These are phyloP conservation scores for Galagoides demidoff DNA, from an alignment of 2,797 vertebrate genomes.

Conservation along the genomic window DNA sequence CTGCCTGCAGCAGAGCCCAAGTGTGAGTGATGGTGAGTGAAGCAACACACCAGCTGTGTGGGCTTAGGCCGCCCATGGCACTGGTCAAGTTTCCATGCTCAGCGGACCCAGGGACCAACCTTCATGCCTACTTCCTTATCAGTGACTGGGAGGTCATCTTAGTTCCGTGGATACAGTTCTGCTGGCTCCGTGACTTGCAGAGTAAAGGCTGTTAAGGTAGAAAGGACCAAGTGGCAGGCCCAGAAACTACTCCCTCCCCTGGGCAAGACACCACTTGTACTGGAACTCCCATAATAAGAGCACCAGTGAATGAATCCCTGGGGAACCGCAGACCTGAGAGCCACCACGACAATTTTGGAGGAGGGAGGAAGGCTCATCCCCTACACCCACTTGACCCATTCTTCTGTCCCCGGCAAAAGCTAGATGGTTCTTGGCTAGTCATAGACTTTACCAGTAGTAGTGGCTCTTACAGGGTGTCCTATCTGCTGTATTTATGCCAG, in stretches of 20 bases:
- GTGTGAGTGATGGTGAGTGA: rapidly evolving
- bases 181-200: neutral
- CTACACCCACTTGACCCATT: rapidly evolving
- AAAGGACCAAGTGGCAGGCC: rapidly evolving
- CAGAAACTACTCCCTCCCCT: rapidly evolving
- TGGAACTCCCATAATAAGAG: rapidly evolving
- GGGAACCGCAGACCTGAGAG: rapidly evolving
- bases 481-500: rapidly evolving
- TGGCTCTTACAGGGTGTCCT: rapidly evolving
- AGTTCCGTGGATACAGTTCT: rapidly evolving
- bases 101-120: neutral
- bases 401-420: neutral
- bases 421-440: rapidly evolving
- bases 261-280: neutral
- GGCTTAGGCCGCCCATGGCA: rapidly evolving
- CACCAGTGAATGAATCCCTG: rapidly evolving
- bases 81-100: neutral
- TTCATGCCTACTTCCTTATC: rapidly evolving
- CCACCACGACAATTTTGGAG: rapidly evolving
- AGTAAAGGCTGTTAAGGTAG: rapidly evolving
- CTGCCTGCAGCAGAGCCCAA: rapidly evolving
- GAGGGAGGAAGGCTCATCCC: neutral
- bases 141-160: neutral
- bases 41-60: rapidly evolving
- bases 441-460: rapidly evolving